Conservation (phyloP, 2,113 vertebrate genomes). For the Daphoenositta chrysoptera region DNA sequence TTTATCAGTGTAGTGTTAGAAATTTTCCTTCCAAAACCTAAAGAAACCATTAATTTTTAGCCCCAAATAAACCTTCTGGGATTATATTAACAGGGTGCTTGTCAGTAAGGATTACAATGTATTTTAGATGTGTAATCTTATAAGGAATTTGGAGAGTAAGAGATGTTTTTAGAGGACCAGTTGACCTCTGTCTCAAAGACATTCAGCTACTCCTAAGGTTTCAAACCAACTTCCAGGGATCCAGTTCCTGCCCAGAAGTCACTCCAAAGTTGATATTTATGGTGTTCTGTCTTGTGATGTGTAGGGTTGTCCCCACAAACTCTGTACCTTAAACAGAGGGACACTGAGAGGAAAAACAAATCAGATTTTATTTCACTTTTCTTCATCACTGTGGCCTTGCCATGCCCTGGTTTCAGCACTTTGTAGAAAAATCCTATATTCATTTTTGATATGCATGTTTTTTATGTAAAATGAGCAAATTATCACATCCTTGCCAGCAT, state of each 20-base stretch:
- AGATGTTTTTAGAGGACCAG: not conserved
- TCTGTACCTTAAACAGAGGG: not conserved
- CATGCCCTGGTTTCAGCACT: not conserved
- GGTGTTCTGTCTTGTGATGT: not conserved
- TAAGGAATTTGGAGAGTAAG: not conserved
- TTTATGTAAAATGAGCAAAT: not conserved
- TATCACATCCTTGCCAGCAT: not conserved
- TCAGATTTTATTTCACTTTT: not conserved
- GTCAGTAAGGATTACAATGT: not conserved
- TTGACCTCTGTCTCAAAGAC: not conserved
- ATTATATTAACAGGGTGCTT: not conserved
- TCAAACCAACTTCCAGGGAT: not conserved
- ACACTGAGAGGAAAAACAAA: not conserved
- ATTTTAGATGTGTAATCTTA: not conserved
- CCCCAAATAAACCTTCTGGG: not conserved
- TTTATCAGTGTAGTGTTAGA: not conserved
- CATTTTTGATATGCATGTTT: not conserved
- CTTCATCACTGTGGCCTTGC: not conserved
- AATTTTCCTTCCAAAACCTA: not conserved
- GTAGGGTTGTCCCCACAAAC: not conserved
- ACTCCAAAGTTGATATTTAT: not conserved
- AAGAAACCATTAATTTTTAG: not conserved
- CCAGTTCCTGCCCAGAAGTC: not conserved
- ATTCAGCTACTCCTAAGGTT: rapidly evolving
- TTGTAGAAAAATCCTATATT: not conserved